Evolutionary conservation across 1,140 invertebrate species (phyloP), one percentile per base, ranked within the genome.

Genomic region (Heliconius hermathena): DNA sequence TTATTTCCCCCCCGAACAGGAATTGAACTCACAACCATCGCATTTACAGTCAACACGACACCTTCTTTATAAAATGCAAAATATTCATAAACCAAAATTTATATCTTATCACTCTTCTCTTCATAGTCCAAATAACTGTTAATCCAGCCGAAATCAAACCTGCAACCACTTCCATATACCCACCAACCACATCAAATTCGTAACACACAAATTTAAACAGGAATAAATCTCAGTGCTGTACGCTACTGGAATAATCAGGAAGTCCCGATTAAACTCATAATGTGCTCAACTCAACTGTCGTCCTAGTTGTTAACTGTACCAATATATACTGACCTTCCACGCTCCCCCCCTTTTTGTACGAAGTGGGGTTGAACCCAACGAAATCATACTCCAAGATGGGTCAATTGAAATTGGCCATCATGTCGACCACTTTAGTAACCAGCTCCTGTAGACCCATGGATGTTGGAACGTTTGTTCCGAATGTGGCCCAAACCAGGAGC

Each of bases 251-350:
- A 79, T 93, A 93, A 93, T 90, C 91, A 93, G 91, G 91, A 93
- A 93, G 91, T 93, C 84, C 90, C 90, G 86, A 93, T 93, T 93
- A 93, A 88, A 86, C 85, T 81, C 84, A 66, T 93, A 93, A 93
- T 93, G 87, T 85, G 90, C 91, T 93, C 91, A 93, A 93, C 90
- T 93, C 91, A 93, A 93, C 90, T 91, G 89, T 88, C 85, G 84
- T 89, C 85, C 86, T 88, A 85, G 86, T 89, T 86, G 90, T 89
- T 89, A 87, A 77, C 46, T 41, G 38, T 76, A 81, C 89, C 86
- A 81, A n/a, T 80, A 18, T 75, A 85, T 60, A 52, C 60, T 84
- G 89, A 86, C 74, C 81, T 71, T 66, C 84, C 83, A 85, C 84
- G 76, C 85, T 82, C 85, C 79, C 79, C 76, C 76, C 46, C 41